Conservation (phyloP, 2,113 vertebrate genomes). For the Maccullochella peelii region DNA sequence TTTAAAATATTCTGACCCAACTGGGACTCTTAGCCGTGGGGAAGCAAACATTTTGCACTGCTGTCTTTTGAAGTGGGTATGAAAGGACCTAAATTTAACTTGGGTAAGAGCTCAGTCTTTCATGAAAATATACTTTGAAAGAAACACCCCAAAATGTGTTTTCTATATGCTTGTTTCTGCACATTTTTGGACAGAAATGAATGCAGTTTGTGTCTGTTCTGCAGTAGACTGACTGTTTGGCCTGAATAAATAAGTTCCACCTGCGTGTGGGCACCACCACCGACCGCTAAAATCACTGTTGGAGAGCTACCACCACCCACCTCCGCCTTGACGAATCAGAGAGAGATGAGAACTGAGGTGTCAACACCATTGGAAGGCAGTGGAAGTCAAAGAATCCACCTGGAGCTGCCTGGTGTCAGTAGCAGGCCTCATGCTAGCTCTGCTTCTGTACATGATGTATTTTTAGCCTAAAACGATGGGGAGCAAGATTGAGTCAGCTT, state of each 20-base stretch:
- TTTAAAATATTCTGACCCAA: conserved; percentile 15
- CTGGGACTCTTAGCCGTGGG: conserved; percentile 33
- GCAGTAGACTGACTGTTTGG: conserved; percentile 12
- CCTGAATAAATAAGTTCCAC: conserved; percentile 52
- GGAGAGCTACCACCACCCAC: conserved; percentile 52
- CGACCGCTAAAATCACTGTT: conserved; percentile 47
- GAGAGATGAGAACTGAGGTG: conserved; percentile 38
- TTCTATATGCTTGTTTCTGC: conserved; percentile 25
- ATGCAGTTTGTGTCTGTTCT: conserved; percentile 13
- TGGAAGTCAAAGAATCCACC: conserved; percentile 44
- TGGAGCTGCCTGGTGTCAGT: conserved; percentile 56
- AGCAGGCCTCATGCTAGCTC: conserved; percentile 41
- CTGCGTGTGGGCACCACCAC: conserved; percentile 39
- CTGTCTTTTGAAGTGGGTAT: conserved; percentile 46
- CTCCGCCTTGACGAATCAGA: conserved; percentile 46
- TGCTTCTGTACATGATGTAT: conserved; percentile 37
- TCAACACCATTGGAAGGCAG: conserved; percentile 29
- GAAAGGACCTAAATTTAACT: conserved; percentile 46
- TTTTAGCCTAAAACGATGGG: conserved; percentile 42
- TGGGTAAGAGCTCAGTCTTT: conserved; percentile 28
- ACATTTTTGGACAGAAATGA: conserved; percentile 13
- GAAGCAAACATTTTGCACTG: conserved; percentile 41
- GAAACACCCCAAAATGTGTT: conserved; percentile 17
- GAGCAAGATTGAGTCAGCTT: conserved; percentile 26
- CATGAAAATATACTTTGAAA: conserved; percentile 36